These are phyloP conservation scores for Tachycineta bicolor DNA, from an alignment of 2,113 vertebrate genomes.

Conservation along the genomic window DNA sequence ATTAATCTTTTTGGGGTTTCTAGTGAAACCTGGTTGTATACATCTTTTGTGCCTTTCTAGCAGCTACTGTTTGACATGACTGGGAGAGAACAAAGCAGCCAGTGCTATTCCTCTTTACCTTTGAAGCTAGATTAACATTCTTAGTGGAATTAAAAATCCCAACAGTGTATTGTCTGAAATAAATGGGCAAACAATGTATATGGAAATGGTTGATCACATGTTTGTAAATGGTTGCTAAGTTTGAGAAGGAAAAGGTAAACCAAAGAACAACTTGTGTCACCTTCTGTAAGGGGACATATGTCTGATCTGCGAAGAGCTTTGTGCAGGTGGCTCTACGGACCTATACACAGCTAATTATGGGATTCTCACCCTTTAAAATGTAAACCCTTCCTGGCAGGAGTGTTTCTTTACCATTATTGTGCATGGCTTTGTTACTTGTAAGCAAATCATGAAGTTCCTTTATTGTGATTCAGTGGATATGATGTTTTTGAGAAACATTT, in stretches of 20 bases:
- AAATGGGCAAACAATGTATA: background rate
- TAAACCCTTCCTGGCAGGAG: background rate
- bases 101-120: background rate
- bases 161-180: background rate
- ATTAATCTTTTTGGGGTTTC: background rate
- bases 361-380: background rate
- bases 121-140: slow-evolving; percentile 56
- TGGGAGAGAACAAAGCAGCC: background rate
- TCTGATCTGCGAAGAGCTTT: background rate
- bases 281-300: background rate
- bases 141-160: slow-evolving; percentile 13
- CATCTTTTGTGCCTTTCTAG: background rate
- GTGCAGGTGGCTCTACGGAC: background rate
- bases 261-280: background rate
- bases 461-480: background rate
- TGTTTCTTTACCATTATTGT: background rate
- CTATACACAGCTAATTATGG: background rate
- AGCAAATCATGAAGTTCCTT: background rate
- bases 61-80: background rate
- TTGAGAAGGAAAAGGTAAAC: background rate
- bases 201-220: background rate
- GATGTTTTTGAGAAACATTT: background rate
- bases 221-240: background rate
- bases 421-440: background rate
- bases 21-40: background rate